Conservation (phyloP, 2,797 vertebrate species). For the Pogoniulus pusillus region DNA sequence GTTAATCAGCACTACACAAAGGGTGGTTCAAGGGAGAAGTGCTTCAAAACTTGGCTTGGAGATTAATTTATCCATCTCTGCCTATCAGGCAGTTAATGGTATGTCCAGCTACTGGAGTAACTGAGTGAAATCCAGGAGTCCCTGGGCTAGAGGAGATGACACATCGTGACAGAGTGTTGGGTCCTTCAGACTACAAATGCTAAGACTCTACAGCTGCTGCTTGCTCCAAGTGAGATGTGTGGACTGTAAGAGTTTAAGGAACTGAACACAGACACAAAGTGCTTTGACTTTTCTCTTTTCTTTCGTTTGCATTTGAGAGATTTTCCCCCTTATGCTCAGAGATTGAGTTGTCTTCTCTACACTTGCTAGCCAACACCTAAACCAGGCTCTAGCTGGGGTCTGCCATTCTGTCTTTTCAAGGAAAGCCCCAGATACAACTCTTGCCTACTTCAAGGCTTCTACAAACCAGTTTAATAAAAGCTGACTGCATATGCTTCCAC, state of each 20-base stretch:
- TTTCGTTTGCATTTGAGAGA: neutral
- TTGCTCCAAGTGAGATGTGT: neutral
- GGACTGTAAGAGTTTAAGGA: neutral
- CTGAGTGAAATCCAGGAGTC: neutral
- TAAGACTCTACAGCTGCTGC: neutral
- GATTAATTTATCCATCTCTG: slow-evolving; percentile 7
- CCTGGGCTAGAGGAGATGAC: neutral
- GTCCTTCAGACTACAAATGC: neutral
- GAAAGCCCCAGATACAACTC: slow-evolving; percentile 36
- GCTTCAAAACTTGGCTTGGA: slow-evolving; percentile 11
- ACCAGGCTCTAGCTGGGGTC: neutral
- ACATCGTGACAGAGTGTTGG: neutral
- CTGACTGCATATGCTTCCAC: slow-evolving; percentile 72
- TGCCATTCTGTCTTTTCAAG: neutral
- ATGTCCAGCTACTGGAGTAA: neutral
- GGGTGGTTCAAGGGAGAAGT: slow-evolving; percentile 29
- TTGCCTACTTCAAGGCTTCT: slow-evolving; percentile 55
- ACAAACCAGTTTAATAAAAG: slow-evolving; percentile 72
- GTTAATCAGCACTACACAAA: neutral
- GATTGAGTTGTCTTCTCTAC: neutral
- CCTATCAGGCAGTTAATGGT: neutral
- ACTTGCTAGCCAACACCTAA: neutral
- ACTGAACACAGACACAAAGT: neutral
- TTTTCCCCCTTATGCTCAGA: neutral
- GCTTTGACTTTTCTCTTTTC: neutral